Conservation (phyloP, 2,797 vertebrate genomes). For the Loris lydekkerianus region DNA sequence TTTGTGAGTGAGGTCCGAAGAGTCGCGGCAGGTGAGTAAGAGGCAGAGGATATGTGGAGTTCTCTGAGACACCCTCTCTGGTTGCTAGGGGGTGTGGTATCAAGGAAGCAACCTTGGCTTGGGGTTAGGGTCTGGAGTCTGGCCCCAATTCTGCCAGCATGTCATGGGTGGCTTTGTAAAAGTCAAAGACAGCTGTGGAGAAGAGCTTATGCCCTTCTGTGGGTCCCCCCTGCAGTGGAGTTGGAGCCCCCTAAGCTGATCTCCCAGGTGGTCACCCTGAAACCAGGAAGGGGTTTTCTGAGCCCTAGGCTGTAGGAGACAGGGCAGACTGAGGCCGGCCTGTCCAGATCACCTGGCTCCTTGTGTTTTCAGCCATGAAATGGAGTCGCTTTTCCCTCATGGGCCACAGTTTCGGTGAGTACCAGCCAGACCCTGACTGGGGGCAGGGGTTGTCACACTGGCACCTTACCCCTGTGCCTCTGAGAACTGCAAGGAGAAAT, state of each 20-base stretch:
- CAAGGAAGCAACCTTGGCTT: fast-evolving
- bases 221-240: not conserved
- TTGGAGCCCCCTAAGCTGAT: not conserved
- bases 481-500: not conserved
- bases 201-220: not conserved
- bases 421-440: not conserved
- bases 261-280: not conserved
- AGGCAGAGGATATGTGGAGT: not conserved
- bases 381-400: conserved; percentile 95
- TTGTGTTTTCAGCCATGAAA: conserved; percentile 91
- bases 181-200: not conserved
- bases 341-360: not conserved
- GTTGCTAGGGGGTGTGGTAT: fast-evolving
- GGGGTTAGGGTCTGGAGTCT: not conserved
- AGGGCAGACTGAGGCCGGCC: not conserved
- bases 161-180: not conserved
- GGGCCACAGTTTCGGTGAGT: conserved; percentile 98
- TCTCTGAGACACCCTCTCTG: not conserved
- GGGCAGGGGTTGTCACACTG: fast-evolving
- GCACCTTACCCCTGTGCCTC: not conserved
- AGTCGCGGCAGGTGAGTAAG: conserved; percentile 87
- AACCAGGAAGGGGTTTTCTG: not conserved
- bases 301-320: not conserved
- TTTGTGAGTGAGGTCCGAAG: conserved; percentile 92
- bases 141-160: not conserved